Evolutionary conservation across 2,113 vertebrate genomes (phyloP).

Genomic region (Ceyx melanurus): DNA sequence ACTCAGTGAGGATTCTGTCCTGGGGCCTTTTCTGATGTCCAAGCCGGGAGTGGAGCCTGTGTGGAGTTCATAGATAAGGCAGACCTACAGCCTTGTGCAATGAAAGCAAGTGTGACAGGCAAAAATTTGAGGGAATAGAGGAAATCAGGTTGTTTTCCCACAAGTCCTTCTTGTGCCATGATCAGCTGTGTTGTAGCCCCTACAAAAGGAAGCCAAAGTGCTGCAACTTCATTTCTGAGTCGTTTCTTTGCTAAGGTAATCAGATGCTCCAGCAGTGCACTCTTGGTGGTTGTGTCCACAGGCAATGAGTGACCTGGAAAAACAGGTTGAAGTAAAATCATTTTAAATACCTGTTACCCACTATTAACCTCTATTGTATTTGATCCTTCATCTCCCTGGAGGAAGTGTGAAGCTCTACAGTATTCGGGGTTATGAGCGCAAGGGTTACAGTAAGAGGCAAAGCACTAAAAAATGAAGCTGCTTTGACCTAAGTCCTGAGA

Average conservation of each 20-base stretch:
- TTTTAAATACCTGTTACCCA: neutral
- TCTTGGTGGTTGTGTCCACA: neutral
- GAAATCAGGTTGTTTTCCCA: neutral
- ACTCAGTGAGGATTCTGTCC: neutral
- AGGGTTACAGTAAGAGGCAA: neutral
- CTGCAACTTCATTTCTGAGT: rapidly evolving
- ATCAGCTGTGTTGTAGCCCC: neutral
- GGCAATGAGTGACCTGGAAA: neutral
- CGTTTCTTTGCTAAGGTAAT: neutral
- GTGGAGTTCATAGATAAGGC: neutral
- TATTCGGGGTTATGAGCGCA: neutral
- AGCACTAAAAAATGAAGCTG: neutral
- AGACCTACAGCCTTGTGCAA: rapidly evolving
- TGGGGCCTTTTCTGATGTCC: neutral
- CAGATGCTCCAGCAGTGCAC: neutral
- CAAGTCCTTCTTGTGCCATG: neutral
- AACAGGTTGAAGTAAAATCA: neutral
- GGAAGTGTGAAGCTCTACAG: neutral
- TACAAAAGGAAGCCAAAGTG: neutral
- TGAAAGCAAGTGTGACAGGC: neutral
- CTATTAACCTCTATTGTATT: neutral
- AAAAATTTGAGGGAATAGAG: neutral
- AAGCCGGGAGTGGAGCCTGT: neutral
- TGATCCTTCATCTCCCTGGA: neutral
- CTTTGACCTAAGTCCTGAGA: neutral